These are phyloP conservation scores for Fukomys damarensis DNA, from an alignment of 2,113 vertebrate genomes.

Conservation along the genomic window DNA sequence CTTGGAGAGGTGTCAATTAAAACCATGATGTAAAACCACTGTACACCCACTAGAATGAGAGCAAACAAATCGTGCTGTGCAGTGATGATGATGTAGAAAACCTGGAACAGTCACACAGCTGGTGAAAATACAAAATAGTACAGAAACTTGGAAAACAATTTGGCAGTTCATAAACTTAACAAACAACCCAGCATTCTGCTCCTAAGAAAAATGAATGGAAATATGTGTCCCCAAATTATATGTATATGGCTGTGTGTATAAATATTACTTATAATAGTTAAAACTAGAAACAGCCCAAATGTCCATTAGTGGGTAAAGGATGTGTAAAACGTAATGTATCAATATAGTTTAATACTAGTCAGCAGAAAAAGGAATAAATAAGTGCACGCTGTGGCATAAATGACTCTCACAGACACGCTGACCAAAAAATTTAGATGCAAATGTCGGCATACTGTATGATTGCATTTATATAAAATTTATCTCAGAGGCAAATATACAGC, in stretches of 20 bases:
- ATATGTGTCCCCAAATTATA: not conserved
- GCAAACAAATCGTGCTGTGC: slow-evolving; percentile 1
- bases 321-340: not conserved
- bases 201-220: slow-evolving; percentile 34
- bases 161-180: not conserved
- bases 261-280: not conserved
- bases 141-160: not conserved
- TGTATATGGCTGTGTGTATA: not conserved
- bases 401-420: not conserved
- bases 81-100: not conserved
- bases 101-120: not conserved
- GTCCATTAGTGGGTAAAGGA: not conserved
- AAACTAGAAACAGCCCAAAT: not conserved
- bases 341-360: not conserved
- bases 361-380: not conserved
- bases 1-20: slow-evolving; percentile 1
- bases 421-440: slow-evolving; percentile 15
- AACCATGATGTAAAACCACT: not conserved
- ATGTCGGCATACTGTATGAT: not conserved
- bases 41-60: not conserved
- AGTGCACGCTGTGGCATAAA: not conserved
- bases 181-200: not conserved
- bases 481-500: not conserved
- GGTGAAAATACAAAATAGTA: not conserved
- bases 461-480: slow-evolving; percentile 5